A percentile compares a stretch with the other conserved stretches of the same genome.
These are phyloP conservation scores for Drosophila triauraria DNA, from an alignment of 1,140 invertebrate species.

Conservation along the genomic window DNA sequence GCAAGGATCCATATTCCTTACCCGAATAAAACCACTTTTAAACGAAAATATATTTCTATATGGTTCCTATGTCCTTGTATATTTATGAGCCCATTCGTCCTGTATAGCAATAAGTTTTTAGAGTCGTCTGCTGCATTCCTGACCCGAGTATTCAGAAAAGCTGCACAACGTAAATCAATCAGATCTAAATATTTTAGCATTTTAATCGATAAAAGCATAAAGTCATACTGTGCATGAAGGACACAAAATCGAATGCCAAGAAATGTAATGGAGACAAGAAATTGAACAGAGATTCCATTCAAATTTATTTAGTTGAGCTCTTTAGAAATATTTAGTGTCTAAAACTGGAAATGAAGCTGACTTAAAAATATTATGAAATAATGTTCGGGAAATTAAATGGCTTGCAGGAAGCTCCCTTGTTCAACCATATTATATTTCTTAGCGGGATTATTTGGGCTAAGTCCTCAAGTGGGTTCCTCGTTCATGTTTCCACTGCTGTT, in stretches of 20 bases:
- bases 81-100: neutral
- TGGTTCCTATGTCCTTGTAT: neutral
- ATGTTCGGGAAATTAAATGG: constrained; percentile 6
- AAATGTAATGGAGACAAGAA: too few relatives aligned
- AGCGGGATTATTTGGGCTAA: constrained; percentile 13
- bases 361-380: neutral
- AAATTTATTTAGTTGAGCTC: too few relatives aligned
- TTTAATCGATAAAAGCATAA: neutral
- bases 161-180: constrained; percentile 7
- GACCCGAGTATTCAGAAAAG: neutral
- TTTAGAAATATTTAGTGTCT: neutral
- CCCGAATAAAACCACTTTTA: too few relatives aligned
- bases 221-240: neutral
- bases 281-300: neutral
- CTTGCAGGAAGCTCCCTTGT: neutral
- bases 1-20: too few relatives aligned
- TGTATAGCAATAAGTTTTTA: constrained; percentile 2
- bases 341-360: neutral
- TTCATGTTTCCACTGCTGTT: constrained; percentile 12
- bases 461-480: constrained; percentile 14
- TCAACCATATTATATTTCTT: constrained; percentile 12
- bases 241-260: neutral
- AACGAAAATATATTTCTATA: too few relatives aligned
- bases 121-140: neutral
- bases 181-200: neutral